Conservation (phyloP, 1,140 invertebrate genomes). For the Platyscapa corneri region DNA sequence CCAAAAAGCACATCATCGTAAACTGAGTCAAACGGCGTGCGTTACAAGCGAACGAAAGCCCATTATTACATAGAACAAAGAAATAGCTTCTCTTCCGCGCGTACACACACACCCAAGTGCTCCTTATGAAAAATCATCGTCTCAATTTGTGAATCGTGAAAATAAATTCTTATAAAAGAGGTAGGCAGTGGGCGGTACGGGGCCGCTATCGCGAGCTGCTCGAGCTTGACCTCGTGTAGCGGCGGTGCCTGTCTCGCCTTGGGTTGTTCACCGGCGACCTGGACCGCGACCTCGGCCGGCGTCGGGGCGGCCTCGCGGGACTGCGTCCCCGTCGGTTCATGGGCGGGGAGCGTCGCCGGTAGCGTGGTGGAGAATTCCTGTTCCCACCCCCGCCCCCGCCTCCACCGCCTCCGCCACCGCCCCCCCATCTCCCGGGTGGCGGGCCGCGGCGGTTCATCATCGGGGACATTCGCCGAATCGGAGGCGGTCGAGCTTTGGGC, state of each 20-base stretch:
- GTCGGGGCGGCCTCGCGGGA: conserved; percentile 74
- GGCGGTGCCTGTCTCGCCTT: conserved; percentile 78
- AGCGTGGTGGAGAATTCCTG: conserved; percentile 72
- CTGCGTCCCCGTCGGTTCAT: conserved; percentile 80
- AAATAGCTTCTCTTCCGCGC: background rate
- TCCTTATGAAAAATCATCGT: conserved; percentile 26
- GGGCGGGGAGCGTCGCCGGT: conserved; percentile 79
- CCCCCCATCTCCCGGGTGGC: conserved; percentile 74
- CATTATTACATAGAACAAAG: background rate
- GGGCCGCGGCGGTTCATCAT: conserved; percentile 77
- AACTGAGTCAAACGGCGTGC: conserved; percentile 6
- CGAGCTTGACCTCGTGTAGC: conserved; percentile 87
- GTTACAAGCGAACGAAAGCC: conserved; percentile 45
- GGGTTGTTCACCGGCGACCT: conserved; percentile 77
- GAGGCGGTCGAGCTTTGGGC: conserved; percentile 81
- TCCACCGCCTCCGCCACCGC: conserved; percentile 65
- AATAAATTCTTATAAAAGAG: conserved; percentile 35
- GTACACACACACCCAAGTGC: conserved; percentile 1
- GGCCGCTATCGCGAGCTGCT: conserved; percentile 82
- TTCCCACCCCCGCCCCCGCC: conserved; percentile 59
- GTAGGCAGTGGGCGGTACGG: background rate
- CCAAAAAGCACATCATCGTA: background rate
- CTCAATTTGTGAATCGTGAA: conserved; percentile 41
- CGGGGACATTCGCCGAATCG: conserved; percentile 79
- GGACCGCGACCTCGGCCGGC: conserved; percentile 77